Base-by-base conservation (phyloP, 2,797 vertebrate species). In the Helostoma temminkii region DNA sequence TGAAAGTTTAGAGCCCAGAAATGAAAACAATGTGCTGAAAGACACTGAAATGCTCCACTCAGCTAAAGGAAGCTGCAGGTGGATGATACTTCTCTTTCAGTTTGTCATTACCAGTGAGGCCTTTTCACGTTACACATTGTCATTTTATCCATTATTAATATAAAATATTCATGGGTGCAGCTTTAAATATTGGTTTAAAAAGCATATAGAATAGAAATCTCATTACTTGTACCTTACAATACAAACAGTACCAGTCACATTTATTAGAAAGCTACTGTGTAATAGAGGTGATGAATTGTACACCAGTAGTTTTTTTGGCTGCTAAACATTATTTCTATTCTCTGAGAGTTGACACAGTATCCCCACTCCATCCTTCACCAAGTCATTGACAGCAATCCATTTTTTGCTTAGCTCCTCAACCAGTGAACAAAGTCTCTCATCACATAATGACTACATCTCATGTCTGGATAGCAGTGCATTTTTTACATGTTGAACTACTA, bases 401-500 rank as follows among this genome's bases (percentile, higher is more conserved):
- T 22, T 25, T n/a, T 15, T 30, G 21, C 2, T 21, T 14, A 5
- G 32, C n/a, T 7, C n/a, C n/a, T 36, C 41, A 45, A 16, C 26
- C 26, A 15, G 22, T 7, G 48, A 32, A 41, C 1, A 18, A 28
- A 30, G 9, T 42, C 24, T 46, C 6, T 25, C 52, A 10, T 48
- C 41, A 24, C 11, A 3, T 2, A 9, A 57, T 32, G 39, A 41
- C 66, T 12, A 8, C 3, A 8, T 26, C 16, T n/a, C 54, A 67
- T 19, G 24, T 56, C 39, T 49, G 16, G 32, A 45, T 41, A 16
- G 46, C 22, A 21, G 21, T 28, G 41, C 15, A 5, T 30, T 10
- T 66, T 43, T 63, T n/a, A 10, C 73, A 62, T 34, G 24, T 37
- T 34, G 12, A 53, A 43, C 54, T 22, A 42, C 25, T 15, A 30